A percentile compares a stretch with the other conserved stretches of the same genome.
Evolutionary conservation across 1,140 invertebrate species (phyloP).

Genomic region (Agrilus planipennis): DNA sequence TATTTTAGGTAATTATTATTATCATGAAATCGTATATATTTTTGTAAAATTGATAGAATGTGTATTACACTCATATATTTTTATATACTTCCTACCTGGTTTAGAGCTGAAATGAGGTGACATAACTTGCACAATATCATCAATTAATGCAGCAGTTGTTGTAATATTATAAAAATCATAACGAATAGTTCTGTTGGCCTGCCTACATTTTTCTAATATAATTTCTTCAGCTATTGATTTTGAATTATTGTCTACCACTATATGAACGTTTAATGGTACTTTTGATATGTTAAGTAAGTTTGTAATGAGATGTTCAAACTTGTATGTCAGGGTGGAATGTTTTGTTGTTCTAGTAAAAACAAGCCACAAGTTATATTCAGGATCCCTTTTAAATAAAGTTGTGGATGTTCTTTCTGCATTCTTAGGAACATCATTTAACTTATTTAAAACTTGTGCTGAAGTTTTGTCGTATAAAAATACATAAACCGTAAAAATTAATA

Average conservation of each 20-base stretch:
- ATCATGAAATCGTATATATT: too few relatives aligned
- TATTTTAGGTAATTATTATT: constrained; percentile 5
- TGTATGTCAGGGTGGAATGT: constrained; percentile 23
- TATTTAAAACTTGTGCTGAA: too few relatives aligned
- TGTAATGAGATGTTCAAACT: constrained; percentile 27
- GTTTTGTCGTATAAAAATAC: too few relatives aligned
- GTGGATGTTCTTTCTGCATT: too few relatives aligned
- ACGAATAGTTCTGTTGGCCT: constrained; percentile 8
- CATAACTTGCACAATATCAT: constrained; percentile 55
- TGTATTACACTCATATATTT: too few relatives aligned
- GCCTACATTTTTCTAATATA: not conserved
- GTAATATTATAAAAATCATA: constrained; percentile 49
- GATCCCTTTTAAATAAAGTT: too few relatives aligned
- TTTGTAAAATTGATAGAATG: too few relatives aligned
- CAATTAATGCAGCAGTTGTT: constrained; percentile 44
- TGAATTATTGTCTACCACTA: constrained; percentile 56
- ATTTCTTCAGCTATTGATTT: constrained; percentile 46
- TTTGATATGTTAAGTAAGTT: constrained; percentile 28
- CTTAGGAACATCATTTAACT: too few relatives aligned
- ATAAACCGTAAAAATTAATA: too few relatives aligned
- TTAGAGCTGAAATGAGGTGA: constrained; percentile 64
- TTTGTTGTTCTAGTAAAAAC: constrained; percentile 32
- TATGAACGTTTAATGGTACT: constrained; percentile 48
- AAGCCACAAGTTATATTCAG: constrained; percentile 29
- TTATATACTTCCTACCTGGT: constrained; percentile 37